Base-by-base conservation (phyloP, 2,113 vertebrate genomes). In the Tupaia tana region DNA sequence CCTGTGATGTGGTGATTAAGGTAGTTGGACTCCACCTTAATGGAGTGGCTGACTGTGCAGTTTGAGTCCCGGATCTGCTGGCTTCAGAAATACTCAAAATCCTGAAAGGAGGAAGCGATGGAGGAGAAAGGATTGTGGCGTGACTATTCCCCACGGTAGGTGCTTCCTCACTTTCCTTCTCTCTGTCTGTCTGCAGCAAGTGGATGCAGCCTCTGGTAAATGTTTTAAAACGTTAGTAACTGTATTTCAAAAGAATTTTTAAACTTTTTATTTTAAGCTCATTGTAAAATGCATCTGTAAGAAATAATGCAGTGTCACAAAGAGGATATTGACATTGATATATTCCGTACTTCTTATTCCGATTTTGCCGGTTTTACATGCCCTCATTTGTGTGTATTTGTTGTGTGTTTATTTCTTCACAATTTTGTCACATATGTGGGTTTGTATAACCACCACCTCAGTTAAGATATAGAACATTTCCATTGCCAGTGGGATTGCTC, bases 171-270 rank as follows among this genome's bases (percentile, higher is more conserved):
- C 43, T 43, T 43, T 43, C 43, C 43, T 43, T 43, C 43, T 43
- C 43, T 43, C 43, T 43, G 43, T 43, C 43, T 43, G 43, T 43
- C 43, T 43, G 43, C 43, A 43, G 43, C 43, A 43, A 43, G 43
- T 43, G 43, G 43, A 43, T 43, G 6, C 43, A 43, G 43, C 43
- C 43, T 43, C 43, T 43, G 6, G 43, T 43, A 43, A 43, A 43
- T 43, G 43, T 43, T 79, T 79, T 5, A n/a, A 31, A 59, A 71
- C 25, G 56, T 59, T 34, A 77, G 58, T 52, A 78, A 59, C 20
- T 83, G 15, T 73, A 85, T 95, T 95, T 81, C n/a, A 86, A 69
- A 86, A 61, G 61, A 34, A 52, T 34, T 22, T 27, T 73, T 89
- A 80, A 74, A 84, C 18, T 27, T 74, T 88, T 52, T 52, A 25